These are phyloP conservation scores for Hydrophis major DNA, from an alignment of 2,797 vertebrate genomes.

Conservation along the genomic window DNA sequence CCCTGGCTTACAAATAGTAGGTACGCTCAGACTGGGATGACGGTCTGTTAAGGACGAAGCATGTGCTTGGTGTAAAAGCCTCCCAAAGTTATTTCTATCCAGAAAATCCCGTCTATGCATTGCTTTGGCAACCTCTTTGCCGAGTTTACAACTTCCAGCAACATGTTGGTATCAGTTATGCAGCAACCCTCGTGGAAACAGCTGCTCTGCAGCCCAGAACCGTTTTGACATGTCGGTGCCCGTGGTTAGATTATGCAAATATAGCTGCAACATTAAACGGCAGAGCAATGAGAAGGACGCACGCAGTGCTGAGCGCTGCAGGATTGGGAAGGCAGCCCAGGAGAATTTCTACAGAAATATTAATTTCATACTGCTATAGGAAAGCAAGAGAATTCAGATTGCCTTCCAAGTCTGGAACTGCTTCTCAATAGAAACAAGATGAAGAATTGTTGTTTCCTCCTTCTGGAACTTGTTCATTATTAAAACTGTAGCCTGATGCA, in stretches of 20 bases:
- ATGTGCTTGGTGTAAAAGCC: constrained; percentile 76
- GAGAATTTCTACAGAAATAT: constrained; percentile 42
- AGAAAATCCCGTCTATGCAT: constrained; percentile 83
- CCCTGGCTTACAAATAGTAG: not conserved
- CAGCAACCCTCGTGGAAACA: constrained; percentile 83
- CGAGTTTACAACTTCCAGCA: constrained; percentile 85
- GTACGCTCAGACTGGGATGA: not conserved
- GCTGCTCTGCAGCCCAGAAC: constrained; percentile 86
- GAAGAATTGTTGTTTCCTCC: constrained; percentile 42
- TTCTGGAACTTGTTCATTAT: constrained; percentile 34
- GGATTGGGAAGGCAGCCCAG: not conserved
- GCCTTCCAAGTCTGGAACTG: not conserved
- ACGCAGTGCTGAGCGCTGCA: constrained; percentile 38
- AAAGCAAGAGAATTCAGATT: constrained; percentile 14
- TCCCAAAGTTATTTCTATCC: constrained; percentile 85
- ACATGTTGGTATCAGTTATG: constrained; percentile 88
- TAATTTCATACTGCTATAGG: not conserved
- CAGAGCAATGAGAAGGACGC: constrained; percentile 61
- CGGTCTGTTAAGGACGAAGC: constrained; percentile 42
- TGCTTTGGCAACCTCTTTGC: constrained; percentile 82
- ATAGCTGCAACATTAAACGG: constrained; percentile 85
- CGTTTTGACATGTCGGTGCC: constrained; percentile 83
- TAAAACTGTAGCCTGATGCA: constrained; percentile 36
- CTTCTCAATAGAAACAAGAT: not conserved
- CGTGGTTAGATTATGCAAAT: constrained; percentile 80